These are phyloP conservation scores for Lycodopsis pacificus DNA, from an alignment of 2,797 vertebrate species.

Conservation along the genomic window DNA sequence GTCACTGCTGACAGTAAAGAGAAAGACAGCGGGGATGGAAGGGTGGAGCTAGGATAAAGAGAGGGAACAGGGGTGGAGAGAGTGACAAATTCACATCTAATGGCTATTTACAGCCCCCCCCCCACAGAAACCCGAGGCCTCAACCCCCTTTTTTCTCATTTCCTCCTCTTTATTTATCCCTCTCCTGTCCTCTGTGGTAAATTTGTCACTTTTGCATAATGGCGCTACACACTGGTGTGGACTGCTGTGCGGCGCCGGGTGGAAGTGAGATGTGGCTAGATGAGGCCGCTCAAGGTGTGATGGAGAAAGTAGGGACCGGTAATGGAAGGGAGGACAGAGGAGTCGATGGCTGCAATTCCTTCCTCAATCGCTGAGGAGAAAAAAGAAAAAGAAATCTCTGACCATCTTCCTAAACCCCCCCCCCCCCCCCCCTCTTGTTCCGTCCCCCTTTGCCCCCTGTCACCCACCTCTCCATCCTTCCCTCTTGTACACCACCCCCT, in stretches of 20 bases:
- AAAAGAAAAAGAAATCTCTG: conserved; percentile 45
- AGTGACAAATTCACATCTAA: conserved; percentile 74
- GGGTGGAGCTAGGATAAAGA: conserved; percentile 41
- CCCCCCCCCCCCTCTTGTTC: conserved; percentile 20
- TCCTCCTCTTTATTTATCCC: conserved; percentile 68
- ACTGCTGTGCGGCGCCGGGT: conserved; percentile 31
- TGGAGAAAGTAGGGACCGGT: conserved; percentile 45
- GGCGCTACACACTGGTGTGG: conserved; percentile 45
- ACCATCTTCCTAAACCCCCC: conserved; percentile 62
- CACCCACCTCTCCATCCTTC: conserved; percentile 65
- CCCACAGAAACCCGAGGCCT: conserved; percentile 56
- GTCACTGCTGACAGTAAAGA: conserved; percentile 50
- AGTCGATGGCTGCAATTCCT: conserved; percentile 69
- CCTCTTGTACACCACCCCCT: conserved; percentile 53
- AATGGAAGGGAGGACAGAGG: conserved; percentile 58
- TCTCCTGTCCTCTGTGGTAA: conserved; percentile 64
- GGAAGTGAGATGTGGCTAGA: conserved; percentile 48
- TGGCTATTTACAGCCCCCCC: conserved; percentile 77
- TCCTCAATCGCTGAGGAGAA: conserved; percentile 58
- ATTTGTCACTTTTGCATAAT: conserved; percentile 82
- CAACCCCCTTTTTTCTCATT: conserved; percentile 59
- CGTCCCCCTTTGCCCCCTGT: conserved; percentile 65
- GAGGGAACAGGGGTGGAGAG: conserved; percentile 45
- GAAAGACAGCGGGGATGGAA: conserved; percentile 40
- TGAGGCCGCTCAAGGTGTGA: conserved; percentile 56